phyloP scores from a whole-genome alignment of 2,797 vertebrate species.

The Brachyrhaphis roseni region DNA sequence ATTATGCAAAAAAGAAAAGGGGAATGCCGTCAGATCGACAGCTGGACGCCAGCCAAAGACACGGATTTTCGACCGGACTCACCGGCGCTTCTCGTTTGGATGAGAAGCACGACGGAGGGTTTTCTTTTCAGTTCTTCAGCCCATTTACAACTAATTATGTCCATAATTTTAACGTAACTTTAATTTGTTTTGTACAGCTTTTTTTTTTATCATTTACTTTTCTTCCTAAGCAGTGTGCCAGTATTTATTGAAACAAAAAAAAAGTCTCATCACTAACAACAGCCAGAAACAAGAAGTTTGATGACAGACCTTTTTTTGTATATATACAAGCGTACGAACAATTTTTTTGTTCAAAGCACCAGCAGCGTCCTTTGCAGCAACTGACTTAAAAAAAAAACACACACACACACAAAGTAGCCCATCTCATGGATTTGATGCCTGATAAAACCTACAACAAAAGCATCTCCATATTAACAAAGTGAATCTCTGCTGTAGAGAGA shows the following conservation, averaged over 20 bases:
- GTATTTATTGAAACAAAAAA: constrained; percentile 58
- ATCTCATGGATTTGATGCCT: constrained; percentile 18
- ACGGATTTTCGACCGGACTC: constrained; percentile 11
- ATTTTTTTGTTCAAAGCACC: constrained; percentile 43
- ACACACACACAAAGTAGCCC: not conserved
- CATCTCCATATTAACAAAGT: constrained; percentile 9
- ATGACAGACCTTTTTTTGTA: not conserved
- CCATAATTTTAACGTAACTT: constrained; percentile 34
- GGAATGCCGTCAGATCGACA: not conserved
- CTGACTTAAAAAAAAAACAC: constrained; percentile 6
- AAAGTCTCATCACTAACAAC: constrained; percentile 65
- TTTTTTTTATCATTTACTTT: constrained; percentile 2
- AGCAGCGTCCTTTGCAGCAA: constrained; percentile 40
- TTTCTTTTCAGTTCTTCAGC: constrained; percentile 11
- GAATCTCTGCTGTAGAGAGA: constrained; percentile 14
- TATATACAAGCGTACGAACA: not conserved
- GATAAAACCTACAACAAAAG: constrained; percentile 18
- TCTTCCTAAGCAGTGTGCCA: constrained; percentile 19
- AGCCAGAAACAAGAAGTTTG: constrained; percentile 11
- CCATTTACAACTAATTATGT: constrained; percentile 41
- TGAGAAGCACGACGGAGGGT: not conserved
- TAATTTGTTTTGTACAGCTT: constrained; percentile 25
- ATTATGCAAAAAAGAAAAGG: constrained; percentile 57
- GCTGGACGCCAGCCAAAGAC: constrained; percentile 21
- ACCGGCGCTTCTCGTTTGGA: constrained; percentile 8